Evolutionary conservation across 2,797 vertebrate genomes (phyloP), one percentile per base, ranked within the genome.

Genomic region (Bovichtus variegatus): DNA sequence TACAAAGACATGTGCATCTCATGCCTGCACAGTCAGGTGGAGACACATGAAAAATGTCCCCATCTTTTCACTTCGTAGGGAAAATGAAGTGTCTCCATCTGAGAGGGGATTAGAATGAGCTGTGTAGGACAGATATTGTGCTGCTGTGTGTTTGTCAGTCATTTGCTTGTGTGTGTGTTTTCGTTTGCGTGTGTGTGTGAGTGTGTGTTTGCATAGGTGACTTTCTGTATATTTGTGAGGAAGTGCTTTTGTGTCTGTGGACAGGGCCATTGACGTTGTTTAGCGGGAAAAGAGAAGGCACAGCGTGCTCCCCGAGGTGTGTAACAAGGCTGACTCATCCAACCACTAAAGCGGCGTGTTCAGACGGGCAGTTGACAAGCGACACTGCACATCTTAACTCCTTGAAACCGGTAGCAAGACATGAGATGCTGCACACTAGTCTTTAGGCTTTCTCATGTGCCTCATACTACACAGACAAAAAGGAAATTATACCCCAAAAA

Each of bases 241-340:
- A 55, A 81, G 76, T 72, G 78, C 62, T 71, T 84, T 84, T 89
- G 46, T 78, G 76, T 74, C 62, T 65, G 29, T 0, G 41, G 85
- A 88, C 36, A 82, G 67, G 83, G 59, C 71, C 83, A 84, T 71
- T 90, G 86, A 90, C 69, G 87, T 86, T 82, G 86, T 88, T 89
- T 82, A 79, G 87, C 54, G 51, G 85, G 60, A 85, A 88, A 84
- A 27, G 75, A 82, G 76, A 86, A 76, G 83, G 75, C 82, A 83
- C 76, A 83, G 76, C 47, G 31, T 79, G 88, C 76, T 90, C 75
- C 81, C 77, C 50, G 88, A 91, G 87, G 87, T 88, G 89, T 86
- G 86, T 85, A 88, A 93, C 81, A 69, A 92, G 88, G 87, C 89
- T 94, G 93, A 94, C 83, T 94, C 93, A 94, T 91, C 90, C 88